phyloP scores from a whole-genome alignment of 1,140 invertebrate genomes.

The Colletes latitarsis region DNA sequence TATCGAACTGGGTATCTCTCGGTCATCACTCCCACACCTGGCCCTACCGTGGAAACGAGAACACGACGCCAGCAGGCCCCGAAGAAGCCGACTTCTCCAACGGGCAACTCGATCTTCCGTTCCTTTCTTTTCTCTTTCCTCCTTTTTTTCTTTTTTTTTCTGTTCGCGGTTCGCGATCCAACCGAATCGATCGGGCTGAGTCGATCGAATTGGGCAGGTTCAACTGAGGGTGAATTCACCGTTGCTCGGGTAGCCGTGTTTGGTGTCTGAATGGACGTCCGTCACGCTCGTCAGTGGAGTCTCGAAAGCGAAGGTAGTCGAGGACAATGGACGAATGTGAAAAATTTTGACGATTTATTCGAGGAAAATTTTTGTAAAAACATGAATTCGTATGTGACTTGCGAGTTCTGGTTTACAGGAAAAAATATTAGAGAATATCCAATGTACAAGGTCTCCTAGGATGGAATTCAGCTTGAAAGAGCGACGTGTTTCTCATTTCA shows the following conservation, averaged over 20 bases:
- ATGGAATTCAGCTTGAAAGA: too few species aligned
- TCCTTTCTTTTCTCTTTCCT: not conserved
- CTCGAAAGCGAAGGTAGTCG: not conserved
- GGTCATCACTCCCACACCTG: conserved; percentile 76
- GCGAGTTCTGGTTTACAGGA: too few species aligned
- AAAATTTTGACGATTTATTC: too few species aligned
- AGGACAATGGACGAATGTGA: too few species aligned
- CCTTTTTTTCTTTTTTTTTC: not conserved
- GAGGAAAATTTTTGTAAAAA: not conserved
- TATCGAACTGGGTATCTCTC: conserved; percentile 66
- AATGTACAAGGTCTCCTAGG: too few species aligned
- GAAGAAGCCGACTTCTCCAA: not conserved
- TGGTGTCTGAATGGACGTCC: not conserved
- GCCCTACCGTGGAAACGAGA: conserved; percentile 40
- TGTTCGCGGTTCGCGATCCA: not conserved
- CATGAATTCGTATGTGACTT: too few species aligned
- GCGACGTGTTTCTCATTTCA: too few species aligned
- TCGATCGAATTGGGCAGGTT: conserved; percentile 6
- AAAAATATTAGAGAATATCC: too few species aligned
- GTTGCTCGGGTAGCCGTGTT: not conserved
- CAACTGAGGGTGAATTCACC: conserved; percentile 25
- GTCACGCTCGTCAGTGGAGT: not conserved
- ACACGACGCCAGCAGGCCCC: conserved; percentile 17
- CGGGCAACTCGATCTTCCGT: not conserved
- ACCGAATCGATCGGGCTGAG: conserved; percentile 1